Percentiles rank a stretch among this genome's conserved stretches.
These are phyloP conservation scores for Rotaria socialis DNA, from an alignment of 2,888 invertebrate species.

Conservation along the genomic window DNA sequence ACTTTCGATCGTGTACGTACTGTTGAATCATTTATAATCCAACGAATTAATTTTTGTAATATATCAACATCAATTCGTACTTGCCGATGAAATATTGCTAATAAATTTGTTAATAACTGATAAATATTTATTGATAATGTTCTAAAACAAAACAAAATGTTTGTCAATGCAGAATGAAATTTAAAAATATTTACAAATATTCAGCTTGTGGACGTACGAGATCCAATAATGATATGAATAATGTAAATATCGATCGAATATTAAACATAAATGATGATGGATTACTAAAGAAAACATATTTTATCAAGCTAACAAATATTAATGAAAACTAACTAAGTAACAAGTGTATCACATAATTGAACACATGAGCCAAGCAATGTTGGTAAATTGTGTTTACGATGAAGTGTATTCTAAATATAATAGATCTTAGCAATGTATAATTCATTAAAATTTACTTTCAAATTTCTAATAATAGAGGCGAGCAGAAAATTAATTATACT, in stretches of 20 bases:
- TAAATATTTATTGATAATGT: not conserved
- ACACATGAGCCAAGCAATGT: not conserved
- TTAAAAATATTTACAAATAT: not conserved
- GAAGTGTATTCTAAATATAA: not conserved
- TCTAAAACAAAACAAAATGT: not conserved
- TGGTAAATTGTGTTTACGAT: conserved; percentile 23
- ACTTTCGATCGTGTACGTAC: not conserved
- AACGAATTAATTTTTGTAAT: conserved; percentile 12
- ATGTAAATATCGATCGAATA: not conserved
- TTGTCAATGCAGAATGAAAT: not conserved
- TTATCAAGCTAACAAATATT: not conserved
- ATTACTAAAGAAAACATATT: not conserved
- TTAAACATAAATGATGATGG: conserved; percentile 21
- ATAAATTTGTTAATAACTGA: conserved; percentile 2
- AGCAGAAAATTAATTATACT: no score
- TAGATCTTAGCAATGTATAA: no score
- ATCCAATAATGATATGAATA: conserved; percentile 15
- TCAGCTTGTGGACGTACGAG: conserved; percentile 5
- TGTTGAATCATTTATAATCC: conserved; percentile 20
- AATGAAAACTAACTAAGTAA: not conserved
- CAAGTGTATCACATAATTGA: conserved; percentile 33
- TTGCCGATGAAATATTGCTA: not conserved
- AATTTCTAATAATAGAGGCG: no score
- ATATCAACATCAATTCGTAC: conserved; percentile 12
- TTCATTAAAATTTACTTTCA: no score